Evolutionary conservation across 2,797 vertebrate species (phyloP).

Genomic region (Pseudotriccus pelzelni): DNA sequence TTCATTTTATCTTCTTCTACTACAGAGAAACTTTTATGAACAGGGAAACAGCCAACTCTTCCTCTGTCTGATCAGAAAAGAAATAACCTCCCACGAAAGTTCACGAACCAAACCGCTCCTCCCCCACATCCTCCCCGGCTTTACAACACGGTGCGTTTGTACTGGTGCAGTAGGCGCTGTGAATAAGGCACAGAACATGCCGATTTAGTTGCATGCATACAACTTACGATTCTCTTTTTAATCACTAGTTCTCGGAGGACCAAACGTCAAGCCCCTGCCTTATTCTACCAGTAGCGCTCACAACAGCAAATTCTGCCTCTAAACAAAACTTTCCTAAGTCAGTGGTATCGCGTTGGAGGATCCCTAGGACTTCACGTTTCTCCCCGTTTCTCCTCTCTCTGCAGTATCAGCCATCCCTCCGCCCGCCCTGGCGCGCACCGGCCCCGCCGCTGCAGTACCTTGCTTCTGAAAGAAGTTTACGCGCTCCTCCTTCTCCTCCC

Average conservation of each 20-base stretch:
- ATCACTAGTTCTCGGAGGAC: background rate
- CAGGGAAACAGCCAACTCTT: slow-evolving; percentile 12
- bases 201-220: background rate
- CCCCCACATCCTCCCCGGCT: slow-evolving; percentile 4
- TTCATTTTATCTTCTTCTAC: background rate
- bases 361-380: background rate
- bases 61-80: background rate
- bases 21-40: background rate
- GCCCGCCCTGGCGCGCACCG: background rate
- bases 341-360: background rate
- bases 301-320: background rate
- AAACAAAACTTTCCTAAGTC: slow-evolving; percentile 3
- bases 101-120: slow-evolving; percentile 33
- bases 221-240: background rate
- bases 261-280: background rate
- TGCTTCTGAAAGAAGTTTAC: background rate
- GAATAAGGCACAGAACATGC: background rate
- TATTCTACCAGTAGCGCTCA: background rate
- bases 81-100: slow-evolving; percentile 45
- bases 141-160: background rate
- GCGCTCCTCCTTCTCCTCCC: background rate
- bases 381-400: background rate
- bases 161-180: background rate
- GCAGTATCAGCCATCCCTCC: background rate
- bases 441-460: background rate